phyloP scores from a whole-genome alignment of 2,797 vertebrate species.

The Phoeniculus purpureus region DNA sequence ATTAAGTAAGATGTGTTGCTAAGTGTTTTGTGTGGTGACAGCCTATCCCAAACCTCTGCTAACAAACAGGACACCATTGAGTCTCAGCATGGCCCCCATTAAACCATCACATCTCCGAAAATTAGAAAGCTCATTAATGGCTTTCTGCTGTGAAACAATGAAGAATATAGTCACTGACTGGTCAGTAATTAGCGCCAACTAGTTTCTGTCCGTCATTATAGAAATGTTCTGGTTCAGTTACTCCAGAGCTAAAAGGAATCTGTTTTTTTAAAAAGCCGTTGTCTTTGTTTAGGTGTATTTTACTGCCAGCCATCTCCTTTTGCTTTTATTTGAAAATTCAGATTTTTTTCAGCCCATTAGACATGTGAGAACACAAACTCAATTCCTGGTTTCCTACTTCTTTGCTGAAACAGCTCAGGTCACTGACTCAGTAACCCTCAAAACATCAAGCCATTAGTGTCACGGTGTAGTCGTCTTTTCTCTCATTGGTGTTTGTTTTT shows the following conservation, averaged over 20 bases:
- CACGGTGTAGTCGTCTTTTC: neutral
- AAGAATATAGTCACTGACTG: constrained; percentile 55
- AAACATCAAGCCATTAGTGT: neutral
- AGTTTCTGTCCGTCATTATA: constrained; percentile 24
- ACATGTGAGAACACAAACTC: neutral
- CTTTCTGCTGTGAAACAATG: constrained; percentile 68
- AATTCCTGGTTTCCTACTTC: neutral
- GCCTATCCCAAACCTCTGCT: constrained; percentile 40
- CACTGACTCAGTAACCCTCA: neutral
- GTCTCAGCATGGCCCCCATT: constrained; percentile 69
- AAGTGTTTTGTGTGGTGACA: constrained; percentile 29
- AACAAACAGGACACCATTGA: constrained; percentile 50
- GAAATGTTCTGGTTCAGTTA: constrained; percentile 13
- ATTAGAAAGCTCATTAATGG: constrained; percentile 74
- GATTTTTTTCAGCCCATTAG: neutral
- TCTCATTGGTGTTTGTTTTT: neutral
- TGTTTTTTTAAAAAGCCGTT: too few species aligned
- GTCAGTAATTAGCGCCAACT: constrained; percentile 55
- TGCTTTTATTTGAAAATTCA: constrained; percentile 2
- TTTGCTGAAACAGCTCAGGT: neutral
- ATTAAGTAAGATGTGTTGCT: constrained; percentile 42
- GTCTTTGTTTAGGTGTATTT: neutral
- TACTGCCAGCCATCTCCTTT: neutral
- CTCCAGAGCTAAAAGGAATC: neutral
- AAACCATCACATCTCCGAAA: constrained; percentile 65